Percentiles rank a stretch among this genome's conserved stretches.
Evolutionary conservation across 2,797 vertebrate genomes (phyloP).

Genomic region (Atherinosoma microstoma): DNA sequence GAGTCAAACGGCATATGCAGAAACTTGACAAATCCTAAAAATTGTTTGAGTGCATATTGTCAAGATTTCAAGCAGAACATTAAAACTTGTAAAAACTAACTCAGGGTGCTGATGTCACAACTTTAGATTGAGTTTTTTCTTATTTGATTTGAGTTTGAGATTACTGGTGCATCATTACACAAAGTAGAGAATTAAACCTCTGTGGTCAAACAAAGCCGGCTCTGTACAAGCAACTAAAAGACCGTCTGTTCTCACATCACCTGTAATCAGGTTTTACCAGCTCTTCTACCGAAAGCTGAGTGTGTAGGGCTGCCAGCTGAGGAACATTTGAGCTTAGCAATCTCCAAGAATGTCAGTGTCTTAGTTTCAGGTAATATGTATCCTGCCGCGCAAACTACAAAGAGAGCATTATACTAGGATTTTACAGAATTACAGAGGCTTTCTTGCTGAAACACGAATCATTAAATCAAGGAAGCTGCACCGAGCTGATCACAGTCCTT

Average conservation of each 20-base stretch:
- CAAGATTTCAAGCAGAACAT: not conserved
- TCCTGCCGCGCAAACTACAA: constrained; percentile 52
- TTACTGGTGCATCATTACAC: constrained; percentile 32
- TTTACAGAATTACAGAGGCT: constrained; percentile 46
- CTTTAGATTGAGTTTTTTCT: not conserved
- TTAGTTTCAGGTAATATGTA: constrained; percentile 55
- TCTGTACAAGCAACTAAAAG: constrained; percentile 51
- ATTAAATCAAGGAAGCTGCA: constrained; percentile 45
- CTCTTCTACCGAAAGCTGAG: constrained; percentile 7
- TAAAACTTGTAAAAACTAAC: not conserved
- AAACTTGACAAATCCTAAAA: not conserved
- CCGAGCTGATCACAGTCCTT: constrained; percentile 2
- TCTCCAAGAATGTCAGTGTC: constrained; percentile 40
- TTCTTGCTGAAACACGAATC: constrained; percentile 44
- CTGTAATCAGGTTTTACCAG: constrained; percentile 60
- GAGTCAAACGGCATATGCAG: not conserved
- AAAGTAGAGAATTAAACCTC: constrained; percentile 40
- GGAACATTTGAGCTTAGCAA: constrained; percentile 46
- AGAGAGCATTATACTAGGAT: constrained; percentile 58
- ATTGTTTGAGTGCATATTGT: not conserved
- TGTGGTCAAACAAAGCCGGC: constrained; percentile 64
- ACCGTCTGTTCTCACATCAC: constrained; percentile 59
- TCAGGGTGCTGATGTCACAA: not conserved
- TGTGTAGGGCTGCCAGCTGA: constrained; percentile 16
- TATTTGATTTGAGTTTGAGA: constrained; percentile 17